Percentiles rank a stretch among this genome's conserved stretches.
Conservation (phyloP, 2,113 vertebrate species). For the Microtus oregoni region DNA sequence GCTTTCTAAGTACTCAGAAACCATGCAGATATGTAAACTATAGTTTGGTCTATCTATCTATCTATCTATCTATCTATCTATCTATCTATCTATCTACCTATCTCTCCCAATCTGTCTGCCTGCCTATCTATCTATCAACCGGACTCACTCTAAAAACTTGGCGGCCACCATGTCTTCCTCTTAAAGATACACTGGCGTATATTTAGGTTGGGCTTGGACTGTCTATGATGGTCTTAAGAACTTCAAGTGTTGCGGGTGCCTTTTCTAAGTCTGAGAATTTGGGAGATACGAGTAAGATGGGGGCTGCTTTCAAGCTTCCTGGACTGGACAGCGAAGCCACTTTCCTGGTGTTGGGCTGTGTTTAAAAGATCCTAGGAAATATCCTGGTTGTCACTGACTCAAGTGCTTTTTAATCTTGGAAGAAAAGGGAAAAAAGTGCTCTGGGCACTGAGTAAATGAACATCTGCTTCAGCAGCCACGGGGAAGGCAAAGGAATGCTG, state of each 20-base stretch:
- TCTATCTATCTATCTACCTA: too few species aligned
- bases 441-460: constrained; percentile 50
- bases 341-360: constrained; percentile 26
- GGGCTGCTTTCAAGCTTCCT: constrained; percentile 6
- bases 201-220: neutral
- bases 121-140: neutral
- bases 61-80: too few species aligned
- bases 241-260: neutral
- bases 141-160: neutral
- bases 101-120: too few species aligned
- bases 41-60: neutral
- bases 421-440: constrained; percentile 59
- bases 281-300: neutral
- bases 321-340: neutral
- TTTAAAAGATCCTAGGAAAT: constrained; percentile 57
- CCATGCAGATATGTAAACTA: neutral
- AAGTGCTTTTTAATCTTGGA: constrained; percentile 48
- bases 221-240: constrained; percentile 18
- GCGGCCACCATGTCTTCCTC: neutral
- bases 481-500: constrained; percentile 30
- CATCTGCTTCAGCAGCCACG: constrained; percentile 55
- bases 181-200: neutral
- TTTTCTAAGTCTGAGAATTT: neutral
- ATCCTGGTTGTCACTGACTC: constrained; percentile 68
- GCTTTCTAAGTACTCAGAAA: constrained; percentile 28